These are phyloP conservation scores for Meloidogyne chitwoodi DNA, from an alignment of 1,140 invertebrate genomes.

Conservation along the genomic window DNA sequence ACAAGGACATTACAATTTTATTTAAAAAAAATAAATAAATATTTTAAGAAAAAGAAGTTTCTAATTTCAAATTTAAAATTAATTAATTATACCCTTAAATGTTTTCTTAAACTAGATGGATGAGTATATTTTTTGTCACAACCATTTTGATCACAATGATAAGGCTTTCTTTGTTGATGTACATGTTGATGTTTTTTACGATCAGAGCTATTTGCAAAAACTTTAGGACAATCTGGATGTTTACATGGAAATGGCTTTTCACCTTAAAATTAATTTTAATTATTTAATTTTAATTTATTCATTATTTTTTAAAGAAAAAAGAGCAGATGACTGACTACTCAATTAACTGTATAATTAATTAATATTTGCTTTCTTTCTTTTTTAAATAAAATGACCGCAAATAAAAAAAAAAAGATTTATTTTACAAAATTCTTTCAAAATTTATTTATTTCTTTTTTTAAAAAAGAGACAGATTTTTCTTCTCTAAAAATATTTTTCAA, in stretches of 20 bases:
- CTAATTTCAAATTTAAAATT: background rate
- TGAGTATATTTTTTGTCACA: constrained; percentile 34
- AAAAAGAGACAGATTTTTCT: background rate
- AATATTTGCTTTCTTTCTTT: too few species aligned
- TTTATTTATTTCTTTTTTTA: background rate
- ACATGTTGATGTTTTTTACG: constrained; percentile 34
- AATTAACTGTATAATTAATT: too few species aligned
- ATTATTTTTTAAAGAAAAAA: background rate
- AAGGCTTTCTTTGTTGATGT: constrained; percentile 26
- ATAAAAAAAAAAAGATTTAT: too few species aligned
- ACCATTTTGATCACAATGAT: constrained; percentile 5
- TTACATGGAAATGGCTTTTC: constrained; percentile 31
- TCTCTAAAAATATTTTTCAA: background rate
- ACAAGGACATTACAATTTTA: too few species aligned
- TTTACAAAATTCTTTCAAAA: background rate
- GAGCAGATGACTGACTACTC: too few species aligned
- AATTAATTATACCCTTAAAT: constrained; percentile 15
- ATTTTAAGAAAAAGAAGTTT: too few species aligned
- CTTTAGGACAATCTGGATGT: constrained; percentile 11
- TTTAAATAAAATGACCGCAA: too few species aligned
- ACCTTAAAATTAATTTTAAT: constrained; percentile 7
- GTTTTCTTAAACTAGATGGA: constrained; percentile 26
- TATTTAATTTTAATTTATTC: background rate
- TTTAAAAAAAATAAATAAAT: too few species aligned
- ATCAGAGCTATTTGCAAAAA: constrained; percentile 29